Evolutionary conservation across 2,888 invertebrate species (phyloP), one percentile per base, ranked within the genome.

Genomic region (Cephus runcator): DNA sequence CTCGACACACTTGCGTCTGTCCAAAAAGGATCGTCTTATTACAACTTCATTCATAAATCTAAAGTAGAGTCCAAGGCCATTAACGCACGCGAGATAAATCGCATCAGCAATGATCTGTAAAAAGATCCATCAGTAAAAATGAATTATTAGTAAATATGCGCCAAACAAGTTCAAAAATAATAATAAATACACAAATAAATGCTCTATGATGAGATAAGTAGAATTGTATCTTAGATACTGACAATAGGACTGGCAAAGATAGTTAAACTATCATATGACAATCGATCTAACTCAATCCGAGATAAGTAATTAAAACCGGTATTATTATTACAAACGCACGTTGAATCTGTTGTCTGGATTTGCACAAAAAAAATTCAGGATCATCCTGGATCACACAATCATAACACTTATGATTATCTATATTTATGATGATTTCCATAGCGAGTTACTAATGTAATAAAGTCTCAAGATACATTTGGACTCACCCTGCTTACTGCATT

Each of bases 41-140:
- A 97, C 96, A 73, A 98, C 95, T 92, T 98, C 98, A 82, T 96
- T 96, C 94, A 98, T 95, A 84, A 96, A 94, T 77, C 97, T 95
- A 91, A 97, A 97, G 92, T 96, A 97, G n/a, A 97, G 92, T 3
- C 98, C 98, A 90, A 98, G 93, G 23, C 95, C 93, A 89, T 97
- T 98, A 12, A 96, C 94, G 83, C 96, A 96, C 30, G 94, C 85
- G 80, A 96, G 93, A 89, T 95, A 96, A 81, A 96, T 93, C 36
- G 94, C 92, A 88, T 98, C 97, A 12, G 96, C 95, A 73, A 94
- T 88, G 78, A 95, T 90, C 96, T 96, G 92, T 80, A 93, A 93
- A 15, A 15, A 56, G 56, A 56, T 36, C 12, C 36, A 36, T 23
- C 23, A 9, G 2, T 56, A 23, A 4, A 56, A 6, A 23, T 23